Evolutionary conservation across 2,888 invertebrate species (phyloP).

Genomic region (Phoenoteleia sp.): DNA sequence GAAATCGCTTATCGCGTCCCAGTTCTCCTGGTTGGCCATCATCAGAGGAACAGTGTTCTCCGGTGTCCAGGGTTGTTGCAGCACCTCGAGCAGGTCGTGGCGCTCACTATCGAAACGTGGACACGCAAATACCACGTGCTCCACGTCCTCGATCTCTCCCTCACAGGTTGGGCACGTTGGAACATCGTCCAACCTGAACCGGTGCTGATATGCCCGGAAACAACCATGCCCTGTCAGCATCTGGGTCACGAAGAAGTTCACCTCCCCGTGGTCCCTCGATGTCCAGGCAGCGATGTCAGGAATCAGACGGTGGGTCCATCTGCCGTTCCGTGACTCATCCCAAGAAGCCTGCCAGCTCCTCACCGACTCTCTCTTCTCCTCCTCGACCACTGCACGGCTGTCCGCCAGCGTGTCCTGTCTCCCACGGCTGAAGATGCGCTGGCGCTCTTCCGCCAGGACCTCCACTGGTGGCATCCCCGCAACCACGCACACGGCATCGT

Average conservation of each 20-base stretch:
- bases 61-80: not conserved
- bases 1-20: not conserved
- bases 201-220: constrained; percentile 56
- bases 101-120: not conserved
- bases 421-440: too few relatives aligned
- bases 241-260: constrained; percentile 51
- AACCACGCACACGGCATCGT: too few relatives aligned
- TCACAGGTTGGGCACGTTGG: constrained; percentile 12
- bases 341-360: constrained; percentile 54
- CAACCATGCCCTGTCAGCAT: constrained; percentile 48
- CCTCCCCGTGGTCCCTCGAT: constrained; percentile 59
- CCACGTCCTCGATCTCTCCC: not conserved
- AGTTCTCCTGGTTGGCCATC: not conserved
- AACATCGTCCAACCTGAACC: not conserved
- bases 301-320: constrained; percentile 63
- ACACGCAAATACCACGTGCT: not conserved
- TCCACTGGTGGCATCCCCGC: too few relatives aligned
- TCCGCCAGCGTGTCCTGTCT: too few relatives aligned
- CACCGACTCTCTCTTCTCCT: constrained; percentile 12
- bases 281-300: constrained; percentile 55
- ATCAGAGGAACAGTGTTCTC: not conserved
- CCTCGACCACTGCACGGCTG: too few relatives aligned
- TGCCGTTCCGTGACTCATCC: constrained; percentile 42
- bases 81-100: not conserved
- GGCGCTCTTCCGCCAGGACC: too few relatives aligned